Percentiles rank a stretch among this genome's conserved stretches.
phyloP scores from a whole-genome alignment of 2,797 vertebrate genomes.

The Anabacerthia variegaticeps region DNA sequence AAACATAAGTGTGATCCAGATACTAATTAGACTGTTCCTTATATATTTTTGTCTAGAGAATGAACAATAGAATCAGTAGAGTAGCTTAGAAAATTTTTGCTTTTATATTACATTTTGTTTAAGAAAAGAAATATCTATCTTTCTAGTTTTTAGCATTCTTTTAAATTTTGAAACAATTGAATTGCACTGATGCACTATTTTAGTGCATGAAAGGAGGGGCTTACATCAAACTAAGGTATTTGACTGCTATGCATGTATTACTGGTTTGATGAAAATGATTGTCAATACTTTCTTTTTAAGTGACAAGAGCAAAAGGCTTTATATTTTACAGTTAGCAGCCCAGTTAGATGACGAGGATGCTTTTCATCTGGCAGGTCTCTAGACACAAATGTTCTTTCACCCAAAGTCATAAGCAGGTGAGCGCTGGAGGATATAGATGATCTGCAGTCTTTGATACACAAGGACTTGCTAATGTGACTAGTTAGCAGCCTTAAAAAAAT shows the following conservation, averaged over 20 bases:
- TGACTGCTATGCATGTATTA: neutral
- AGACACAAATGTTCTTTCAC: neutral
- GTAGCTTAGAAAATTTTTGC: neutral
- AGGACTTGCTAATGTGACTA: neutral
- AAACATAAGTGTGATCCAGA: neutral
- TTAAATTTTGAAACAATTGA: neutral
- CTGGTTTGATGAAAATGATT: neutral
- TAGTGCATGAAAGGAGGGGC: neutral
- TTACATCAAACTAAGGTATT: neutral
- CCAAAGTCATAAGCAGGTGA: neutral
- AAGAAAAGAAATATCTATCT: neutral
- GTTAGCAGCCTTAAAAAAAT: neutral
- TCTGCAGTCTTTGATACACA: neutral
- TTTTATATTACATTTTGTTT: neutral
- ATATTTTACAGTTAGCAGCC: neutral
- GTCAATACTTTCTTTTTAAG: neutral
- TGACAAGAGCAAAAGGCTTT: neutral
- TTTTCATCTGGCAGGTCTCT: neutral
- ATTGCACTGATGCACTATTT: neutral
- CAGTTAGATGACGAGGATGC: neutral
- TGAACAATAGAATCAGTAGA: neutral
- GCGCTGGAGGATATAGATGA: neutral
- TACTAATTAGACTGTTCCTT: neutral
- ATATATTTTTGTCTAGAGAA: neutral
- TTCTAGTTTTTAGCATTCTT: neutral